These are phyloP conservation scores for Leptoteleia sp. DNA, from an alignment of 1,140 invertebrate genomes.

Conservation along the genomic window DNA sequence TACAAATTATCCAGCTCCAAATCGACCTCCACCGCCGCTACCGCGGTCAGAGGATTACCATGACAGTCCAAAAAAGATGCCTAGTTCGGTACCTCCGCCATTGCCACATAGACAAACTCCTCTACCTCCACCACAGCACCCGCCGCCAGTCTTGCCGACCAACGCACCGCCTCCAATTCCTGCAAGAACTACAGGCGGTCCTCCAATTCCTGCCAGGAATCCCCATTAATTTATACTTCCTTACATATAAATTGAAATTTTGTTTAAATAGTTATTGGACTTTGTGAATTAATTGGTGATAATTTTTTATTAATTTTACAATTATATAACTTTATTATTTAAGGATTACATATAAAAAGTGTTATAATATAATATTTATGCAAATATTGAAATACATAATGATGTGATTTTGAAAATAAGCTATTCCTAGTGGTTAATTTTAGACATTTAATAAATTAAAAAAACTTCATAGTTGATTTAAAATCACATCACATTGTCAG, in stretches of 20 bases:
- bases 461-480: too few relatives aligned
- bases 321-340: too few relatives aligned
- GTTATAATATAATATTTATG: too few relatives aligned
- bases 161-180: slow-evolving; percentile 84
- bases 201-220: slow-evolving; percentile 86
- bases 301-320: too few relatives aligned
- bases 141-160: slow-evolving; percentile 80
- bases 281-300: slow-evolving; percentile 1
- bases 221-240: slow-evolving; percentile 69
- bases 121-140: slow-evolving; percentile 82
- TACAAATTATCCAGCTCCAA: slow-evolving; percentile 74
- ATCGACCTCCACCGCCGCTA: slow-evolving; percentile 76
- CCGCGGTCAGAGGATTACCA: slow-evolving; percentile 73
- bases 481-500: too few relatives aligned
- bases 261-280: slow-evolving; percentile 21
- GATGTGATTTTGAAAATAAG: too few relatives aligned
- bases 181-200: slow-evolving; percentile 83
- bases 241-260: slow-evolving; percentile 11
- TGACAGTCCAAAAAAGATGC: slow-evolving; percentile 74
- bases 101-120: slow-evolving; percentile 84
- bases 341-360: too few relatives aligned
- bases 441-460: too few relatives aligned
- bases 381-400: too few relatives aligned
- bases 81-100: slow-evolving; percentile 83
- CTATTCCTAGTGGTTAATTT: too few relatives aligned